Evolutionary conservation across 2,888 invertebrate genomes (phyloP).

Genomic region (Heliconius aoede): DNA sequence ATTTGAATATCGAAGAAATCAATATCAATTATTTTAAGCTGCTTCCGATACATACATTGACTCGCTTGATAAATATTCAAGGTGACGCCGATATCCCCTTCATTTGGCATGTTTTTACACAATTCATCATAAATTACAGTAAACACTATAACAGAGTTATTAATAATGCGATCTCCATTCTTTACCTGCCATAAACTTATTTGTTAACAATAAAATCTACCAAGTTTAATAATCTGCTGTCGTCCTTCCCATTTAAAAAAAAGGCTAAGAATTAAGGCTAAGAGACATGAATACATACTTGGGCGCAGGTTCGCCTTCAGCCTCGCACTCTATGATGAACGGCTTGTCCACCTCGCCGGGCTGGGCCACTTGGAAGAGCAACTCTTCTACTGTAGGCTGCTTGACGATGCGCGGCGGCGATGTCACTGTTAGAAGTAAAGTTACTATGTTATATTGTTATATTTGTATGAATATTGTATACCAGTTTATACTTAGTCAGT

Average conservation of each 20-base stretch:
- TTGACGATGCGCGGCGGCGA: constrained; percentile 96
- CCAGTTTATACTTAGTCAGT: background rate
- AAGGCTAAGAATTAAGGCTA: constrained; percentile 6
- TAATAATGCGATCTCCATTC: no score
- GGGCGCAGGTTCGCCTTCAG: constrained; percentile 97
- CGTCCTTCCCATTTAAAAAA: background rate
- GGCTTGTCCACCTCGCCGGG: constrained; percentile 95
- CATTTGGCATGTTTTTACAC: background rate
- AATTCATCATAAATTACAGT: no score
- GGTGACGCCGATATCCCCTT: background rate
- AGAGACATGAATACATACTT: constrained; percentile 85
- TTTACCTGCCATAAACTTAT: no score
- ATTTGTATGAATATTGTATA: background rate
- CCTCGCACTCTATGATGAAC: constrained; percentile 98
- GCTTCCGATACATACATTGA: background rate
- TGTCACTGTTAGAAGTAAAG: constrained; percentile 66
- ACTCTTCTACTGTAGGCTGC: constrained; percentile 95
- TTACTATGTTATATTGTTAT: background rate
- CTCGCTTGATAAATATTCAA: background rate
- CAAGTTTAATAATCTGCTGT: background rate
- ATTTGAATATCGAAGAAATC: background rate
- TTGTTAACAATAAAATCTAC: background rate
- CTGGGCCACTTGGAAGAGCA: constrained; percentile 95
- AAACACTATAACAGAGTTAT: no score
- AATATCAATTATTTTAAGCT: background rate